Base-by-base conservation (phyloP, 1,140 invertebrate genomes). In the Elymnias hypermnestra region DNA sequence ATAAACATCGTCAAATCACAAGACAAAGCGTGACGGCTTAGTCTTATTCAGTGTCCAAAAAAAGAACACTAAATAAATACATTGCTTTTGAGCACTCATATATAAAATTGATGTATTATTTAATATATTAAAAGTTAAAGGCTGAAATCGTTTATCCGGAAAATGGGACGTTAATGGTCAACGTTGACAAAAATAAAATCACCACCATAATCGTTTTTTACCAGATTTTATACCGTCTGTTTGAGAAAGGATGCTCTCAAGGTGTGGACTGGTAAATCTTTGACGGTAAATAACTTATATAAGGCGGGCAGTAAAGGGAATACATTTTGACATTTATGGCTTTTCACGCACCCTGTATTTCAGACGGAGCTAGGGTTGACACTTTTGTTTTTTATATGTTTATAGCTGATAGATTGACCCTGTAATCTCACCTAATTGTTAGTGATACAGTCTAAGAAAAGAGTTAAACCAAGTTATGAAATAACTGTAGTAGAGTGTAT, bases 281-380 rank as follows among this genome's bases (percentile, higher is more conserved):
- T 9, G n/a, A 36, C 41, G 41, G 33, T 44, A 40, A 56, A 49
- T 59, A 63, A 63, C 56, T 52, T 57, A 53, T 58, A 45, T 48
- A 42, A 19, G 18, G 19, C 47, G 35, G 38, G 57, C 57, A 63
- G 56, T 66, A 63, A 72, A 66, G 50, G 45, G 54, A 61, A 63
- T 63, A 48, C 48, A 45, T 69, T 67, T 62, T 63, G 69, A 75
- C 67, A 37, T 73, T 79, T 79, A 79, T 76, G 67, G 51, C 31
- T 71, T 72, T 70, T 63, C 57, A 71, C 64, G 57, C 72, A 68
- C 71, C 62, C 62, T 68, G 62, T 71, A 71, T 68, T 65, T 71
- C 49, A 66, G 49, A 48, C 17, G 10, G 3, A 2, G 17, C n/a
- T 36, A 36, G 33, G 33, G 33, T 12, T 36, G 33, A 10, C 17